Percentiles rank a stretch among this genome's conserved stretches.
phyloP scores from a whole-genome alignment of 2,888 invertebrate species.

The Neoitamus cyanurus region DNA sequence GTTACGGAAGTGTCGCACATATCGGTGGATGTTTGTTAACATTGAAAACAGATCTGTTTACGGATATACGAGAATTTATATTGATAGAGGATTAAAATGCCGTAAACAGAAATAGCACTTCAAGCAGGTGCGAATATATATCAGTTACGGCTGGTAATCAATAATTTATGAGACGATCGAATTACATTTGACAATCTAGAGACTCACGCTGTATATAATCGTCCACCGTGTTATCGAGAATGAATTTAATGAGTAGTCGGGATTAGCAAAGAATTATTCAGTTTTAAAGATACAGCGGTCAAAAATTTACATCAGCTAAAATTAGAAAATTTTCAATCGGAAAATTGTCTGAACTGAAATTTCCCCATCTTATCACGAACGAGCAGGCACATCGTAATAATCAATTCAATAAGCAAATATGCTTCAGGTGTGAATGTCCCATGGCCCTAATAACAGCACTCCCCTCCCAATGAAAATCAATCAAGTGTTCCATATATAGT shows the following conservation, averaged over 20 bases:
- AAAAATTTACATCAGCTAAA: no score
- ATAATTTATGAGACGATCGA: no score
- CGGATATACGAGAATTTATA: not conserved
- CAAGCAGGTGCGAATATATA: not conserved
- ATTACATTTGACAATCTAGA: no score
- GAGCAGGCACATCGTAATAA: not conserved
- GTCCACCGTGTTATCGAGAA: no score
- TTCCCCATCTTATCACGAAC: not conserved
- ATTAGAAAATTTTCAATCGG: no score
- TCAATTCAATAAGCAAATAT: not conserved
- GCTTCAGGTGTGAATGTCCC: not conserved
- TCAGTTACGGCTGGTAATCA: not conserved
- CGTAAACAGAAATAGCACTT: not conserved
- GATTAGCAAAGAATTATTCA: no score
- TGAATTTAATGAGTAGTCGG: no score
- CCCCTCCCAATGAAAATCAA: not conserved
- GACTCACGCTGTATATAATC: no score
- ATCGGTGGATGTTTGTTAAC: not conserved
- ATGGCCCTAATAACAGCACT: not conserved
- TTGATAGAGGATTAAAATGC: not conserved
- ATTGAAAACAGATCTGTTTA: not conserved
- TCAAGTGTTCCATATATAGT: not conserved
- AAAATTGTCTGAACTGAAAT: not conserved
- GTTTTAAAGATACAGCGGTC: no score
- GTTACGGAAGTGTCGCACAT: not conserved